Evolutionary conservation across 2,888 invertebrate species (phyloP).

Genomic region (Spialia ferax): DNA sequence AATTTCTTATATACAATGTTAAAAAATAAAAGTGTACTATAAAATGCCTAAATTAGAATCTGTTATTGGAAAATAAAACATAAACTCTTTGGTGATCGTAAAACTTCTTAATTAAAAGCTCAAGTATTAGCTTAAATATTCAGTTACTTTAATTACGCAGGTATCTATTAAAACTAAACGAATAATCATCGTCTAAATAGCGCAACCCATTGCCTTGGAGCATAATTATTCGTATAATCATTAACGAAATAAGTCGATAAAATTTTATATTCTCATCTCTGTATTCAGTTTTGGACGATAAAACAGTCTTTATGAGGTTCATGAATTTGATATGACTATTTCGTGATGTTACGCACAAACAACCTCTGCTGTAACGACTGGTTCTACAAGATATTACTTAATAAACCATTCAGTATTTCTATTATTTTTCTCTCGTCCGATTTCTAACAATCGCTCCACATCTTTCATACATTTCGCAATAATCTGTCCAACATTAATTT

Average conservation of each 20-base stretch:
- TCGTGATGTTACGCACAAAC: conserved; percentile 31
- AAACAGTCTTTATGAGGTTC: conserved; percentile 30
- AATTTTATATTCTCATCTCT: conserved; percentile 28
- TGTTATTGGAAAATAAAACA: neutral
- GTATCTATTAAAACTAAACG: conserved; percentile 2
- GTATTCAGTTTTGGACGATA: conserved; percentile 30
- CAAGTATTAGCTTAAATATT: neutral
- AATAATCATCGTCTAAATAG: neutral
- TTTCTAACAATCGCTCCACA: conserved; percentile 26
- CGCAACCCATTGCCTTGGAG: conserved; percentile 18
- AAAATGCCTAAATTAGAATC: too few species aligned
- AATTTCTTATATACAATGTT: too few species aligned
- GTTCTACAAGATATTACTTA: conserved; percentile 32
- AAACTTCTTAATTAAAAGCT: neutral
- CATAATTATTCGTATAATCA: conserved; percentile 28
- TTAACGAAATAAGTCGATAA: conserved; percentile 23
- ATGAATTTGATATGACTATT: conserved; percentile 35
- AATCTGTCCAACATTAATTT: conserved; percentile 21
- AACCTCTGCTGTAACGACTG: conserved; percentile 26
- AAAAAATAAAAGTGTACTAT: too few species aligned
- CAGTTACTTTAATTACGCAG: neutral
- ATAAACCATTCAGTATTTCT: conserved; percentile 35
- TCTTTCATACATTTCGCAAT: conserved; percentile 20
- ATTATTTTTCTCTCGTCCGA: conserved; percentile 18
- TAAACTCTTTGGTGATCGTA: neutral